Evolutionary conservation across 1,140 invertebrate genomes (phyloP), one percentile per base, ranked within the genome.

Genomic region (Zaprionus capensis): DNA sequence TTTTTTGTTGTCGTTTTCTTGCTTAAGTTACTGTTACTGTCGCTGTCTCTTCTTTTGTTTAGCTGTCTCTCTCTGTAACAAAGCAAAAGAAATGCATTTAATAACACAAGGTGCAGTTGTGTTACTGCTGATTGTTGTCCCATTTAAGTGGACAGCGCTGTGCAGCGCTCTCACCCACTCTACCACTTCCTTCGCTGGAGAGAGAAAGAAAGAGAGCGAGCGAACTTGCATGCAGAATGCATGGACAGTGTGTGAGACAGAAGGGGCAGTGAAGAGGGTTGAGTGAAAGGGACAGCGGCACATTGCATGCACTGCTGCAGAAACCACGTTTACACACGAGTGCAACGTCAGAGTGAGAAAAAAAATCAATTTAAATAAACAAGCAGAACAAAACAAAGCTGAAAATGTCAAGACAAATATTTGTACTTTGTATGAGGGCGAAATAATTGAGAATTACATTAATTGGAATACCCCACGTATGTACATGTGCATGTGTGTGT

Each of bases 331-430:
- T 72, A 76, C 80, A 68, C 72, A 63, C 34, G 62, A 70, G 51
- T 62, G 68, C 81, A 78, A n/a, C 68, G 38, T 2, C 63, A 38
- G 64, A 46, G 28, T 41, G 34, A 63, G 55, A 53, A 71, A 57
- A 78, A 82, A 87, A 86, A 86, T 86, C 82, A 86, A 86, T 86
- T 85, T 67, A 80, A 82, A 74, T 82, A 77, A 68, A 71, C 66
- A 76, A 82, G 55, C 61, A 65, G 73, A 82, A 71, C 56, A 67
- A 71, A 76, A 68, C 59, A 68, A 66, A 81, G 44, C 36, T 28
- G 20, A 51, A 55, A 59, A 51, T 26, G 17, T 58, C 20, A 82
- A 51, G 26, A 51, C 67, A 61, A 38, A 24, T 31, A 22, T 36
- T 24, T 51, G 11, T 44, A 46, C 38, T 24, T 61, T 71, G 58